phyloP scores from a whole-genome alignment of 2,888 invertebrate genomes.

The Hydrotaea diabolus region DNA sequence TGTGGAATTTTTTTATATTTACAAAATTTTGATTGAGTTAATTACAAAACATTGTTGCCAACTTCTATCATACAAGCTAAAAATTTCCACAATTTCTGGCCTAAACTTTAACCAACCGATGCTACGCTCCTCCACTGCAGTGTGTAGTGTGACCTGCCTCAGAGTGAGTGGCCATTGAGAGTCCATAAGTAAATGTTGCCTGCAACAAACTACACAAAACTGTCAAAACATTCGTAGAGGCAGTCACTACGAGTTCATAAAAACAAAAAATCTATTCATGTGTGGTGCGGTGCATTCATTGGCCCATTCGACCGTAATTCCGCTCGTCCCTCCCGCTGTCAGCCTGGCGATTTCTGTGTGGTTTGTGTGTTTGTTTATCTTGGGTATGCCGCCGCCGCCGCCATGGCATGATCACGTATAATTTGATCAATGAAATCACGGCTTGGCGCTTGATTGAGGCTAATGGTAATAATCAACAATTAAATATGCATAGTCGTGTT shows the following conservation, averaged over 20 bases:
- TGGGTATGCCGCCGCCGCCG: too few relatives aligned
- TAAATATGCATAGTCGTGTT: conserved; percentile 69
- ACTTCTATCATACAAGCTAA: too few relatives aligned
- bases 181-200: conserved; percentile 12
- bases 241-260: conserved; percentile 26
- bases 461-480: conserved; percentile 69
- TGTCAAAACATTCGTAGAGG: conserved; percentile 33
- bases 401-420: conserved; percentile 64
- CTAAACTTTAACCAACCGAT: too few relatives aligned
- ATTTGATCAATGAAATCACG: conserved; percentile 66
- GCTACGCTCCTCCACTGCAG: too few relatives aligned
- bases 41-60: too few relatives aligned
- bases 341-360: neutral
- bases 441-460: conserved; percentile 67
- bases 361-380: neutral
- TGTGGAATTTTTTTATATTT: too few relatives aligned
- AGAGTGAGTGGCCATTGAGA: neutral
- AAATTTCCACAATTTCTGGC: too few relatives aligned
- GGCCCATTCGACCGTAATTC: neutral
- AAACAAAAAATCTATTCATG: conserved; percentile 15
- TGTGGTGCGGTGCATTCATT: neutral
- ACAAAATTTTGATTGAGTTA: too few relatives aligned
- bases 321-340: neutral
- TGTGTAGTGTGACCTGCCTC: neutral
- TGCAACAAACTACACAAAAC: conserved; percentile 16